Evolutionary conservation across 2,797 vertebrate genomes (phyloP).

Genomic region (Muscicapa striata): DNA sequence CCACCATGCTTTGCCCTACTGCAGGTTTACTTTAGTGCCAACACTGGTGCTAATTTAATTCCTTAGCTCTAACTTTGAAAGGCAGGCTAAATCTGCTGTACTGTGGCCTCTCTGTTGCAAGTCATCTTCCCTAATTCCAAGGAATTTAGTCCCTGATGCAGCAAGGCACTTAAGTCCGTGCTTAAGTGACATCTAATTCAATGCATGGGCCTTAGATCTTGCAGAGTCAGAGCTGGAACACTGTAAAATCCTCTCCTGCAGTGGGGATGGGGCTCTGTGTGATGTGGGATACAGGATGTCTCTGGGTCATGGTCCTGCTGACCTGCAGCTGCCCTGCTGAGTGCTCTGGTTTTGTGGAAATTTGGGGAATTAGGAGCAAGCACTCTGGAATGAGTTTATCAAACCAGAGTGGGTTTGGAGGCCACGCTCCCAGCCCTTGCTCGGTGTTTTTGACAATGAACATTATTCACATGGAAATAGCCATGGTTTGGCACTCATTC

Average conservation of each 20-base stretch:
- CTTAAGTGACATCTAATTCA: not conserved
- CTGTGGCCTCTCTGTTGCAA: not conserved
- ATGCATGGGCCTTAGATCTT: not conserved
- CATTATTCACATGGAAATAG: not conserved
- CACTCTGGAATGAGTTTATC: not conserved
- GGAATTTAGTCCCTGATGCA: not conserved
- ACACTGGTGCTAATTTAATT: not conserved
- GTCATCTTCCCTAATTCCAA: not conserved
- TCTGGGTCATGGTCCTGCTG: not conserved
- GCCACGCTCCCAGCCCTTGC: not conserved
- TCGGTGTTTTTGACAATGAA: not conserved
- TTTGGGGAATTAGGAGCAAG: not conserved
- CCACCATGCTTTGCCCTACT: not conserved
- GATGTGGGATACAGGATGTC: fast-evolving
- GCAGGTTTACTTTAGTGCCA: not conserved
- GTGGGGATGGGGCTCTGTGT: fast-evolving
- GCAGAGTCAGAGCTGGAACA: fast-evolving
- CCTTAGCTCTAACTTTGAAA: not conserved
- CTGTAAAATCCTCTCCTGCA: not conserved
- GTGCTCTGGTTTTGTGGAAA: not conserved
- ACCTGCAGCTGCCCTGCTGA: not conserved
- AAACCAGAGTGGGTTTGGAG: not conserved
- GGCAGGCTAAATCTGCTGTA: not conserved
- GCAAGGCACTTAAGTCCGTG: not conserved
- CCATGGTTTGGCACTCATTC: not conserved